Conservation (phyloP, 2,113 vertebrate genomes). For the Rhynchomys soricoides region DNA sequence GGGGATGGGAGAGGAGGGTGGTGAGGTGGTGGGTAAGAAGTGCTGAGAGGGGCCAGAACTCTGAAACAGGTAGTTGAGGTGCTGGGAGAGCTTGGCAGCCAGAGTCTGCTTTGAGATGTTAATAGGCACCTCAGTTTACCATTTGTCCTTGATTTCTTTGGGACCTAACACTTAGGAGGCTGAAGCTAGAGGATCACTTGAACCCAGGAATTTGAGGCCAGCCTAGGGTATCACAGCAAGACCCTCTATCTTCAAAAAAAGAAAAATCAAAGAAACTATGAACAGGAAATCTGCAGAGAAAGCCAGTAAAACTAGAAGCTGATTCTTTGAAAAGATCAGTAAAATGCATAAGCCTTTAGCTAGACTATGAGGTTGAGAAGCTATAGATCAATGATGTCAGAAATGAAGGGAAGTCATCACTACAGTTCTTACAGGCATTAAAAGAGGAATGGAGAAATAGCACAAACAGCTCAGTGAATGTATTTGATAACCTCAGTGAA, state of each 20-base stretch:
- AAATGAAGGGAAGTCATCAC: background rate
- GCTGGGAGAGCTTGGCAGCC: background rate
- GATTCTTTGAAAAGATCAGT: background rate
- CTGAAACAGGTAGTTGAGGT: background rate
- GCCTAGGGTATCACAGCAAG: background rate
- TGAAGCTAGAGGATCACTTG: background rate
- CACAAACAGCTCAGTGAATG: background rate
- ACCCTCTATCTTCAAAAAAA: background rate
- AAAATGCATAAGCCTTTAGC: background rate
- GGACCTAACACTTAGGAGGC: background rate
- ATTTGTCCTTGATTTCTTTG: background rate
- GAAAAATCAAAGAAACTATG: background rate
- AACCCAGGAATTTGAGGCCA: background rate
- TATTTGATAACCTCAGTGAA: background rate
- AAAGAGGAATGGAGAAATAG: background rate
- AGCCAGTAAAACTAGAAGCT: background rate
- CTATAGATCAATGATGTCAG: background rate
- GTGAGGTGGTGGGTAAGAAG: no score
- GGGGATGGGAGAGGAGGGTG: no score
- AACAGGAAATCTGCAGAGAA: background rate
- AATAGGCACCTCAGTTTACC: background rate
- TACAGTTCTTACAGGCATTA: background rate
- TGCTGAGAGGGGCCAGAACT: background rate
- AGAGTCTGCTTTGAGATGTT: background rate
- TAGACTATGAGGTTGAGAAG: background rate